Percentiles rank a stretch among this genome's conserved stretches.
Conservation (phyloP, 2,113 vertebrate genomes). For the Melanerpes aurifrons region DNA sequence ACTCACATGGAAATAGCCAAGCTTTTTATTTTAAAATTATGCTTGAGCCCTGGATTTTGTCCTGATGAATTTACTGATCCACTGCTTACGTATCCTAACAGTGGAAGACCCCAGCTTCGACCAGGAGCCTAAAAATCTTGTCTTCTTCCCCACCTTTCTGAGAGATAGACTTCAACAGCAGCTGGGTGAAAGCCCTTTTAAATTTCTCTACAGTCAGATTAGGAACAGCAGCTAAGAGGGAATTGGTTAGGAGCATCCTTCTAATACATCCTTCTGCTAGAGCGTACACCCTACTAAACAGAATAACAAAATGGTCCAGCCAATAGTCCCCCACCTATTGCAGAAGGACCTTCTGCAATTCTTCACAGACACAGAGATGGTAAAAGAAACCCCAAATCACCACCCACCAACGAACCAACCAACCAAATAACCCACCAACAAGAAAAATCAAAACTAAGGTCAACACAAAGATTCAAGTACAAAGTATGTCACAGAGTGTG, state of each 20-base stretch:
- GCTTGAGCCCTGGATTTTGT: background rate
- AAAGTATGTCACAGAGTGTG: background rate
- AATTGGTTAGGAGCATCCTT: background rate
- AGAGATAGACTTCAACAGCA: background rate
- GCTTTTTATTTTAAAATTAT: background rate
- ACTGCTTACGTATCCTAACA: background rate
- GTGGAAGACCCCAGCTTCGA: background rate
- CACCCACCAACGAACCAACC: too few species aligned
- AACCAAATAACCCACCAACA: background rate
- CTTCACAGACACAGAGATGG: background rate
- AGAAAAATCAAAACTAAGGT: background rate
- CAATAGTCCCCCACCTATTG: background rate
- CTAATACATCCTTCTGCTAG: background rate
- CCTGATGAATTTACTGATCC: background rate
- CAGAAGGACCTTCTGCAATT: background rate
- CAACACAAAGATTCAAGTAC: background rate
- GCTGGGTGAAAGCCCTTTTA: background rate
- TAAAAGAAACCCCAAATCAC: background rate
- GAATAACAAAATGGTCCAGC: background rate
- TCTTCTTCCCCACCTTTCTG: background rate
- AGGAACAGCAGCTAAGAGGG: background rate
- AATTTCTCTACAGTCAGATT: background rate
- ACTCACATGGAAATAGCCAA: background rate
- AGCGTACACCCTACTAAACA: background rate
- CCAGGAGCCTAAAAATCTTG: background rate